Percentiles rank a stretch among this genome's conserved stretches.
Conservation (phyloP, 2,113 vertebrate species). For the Hypanus sabinus region DNA sequence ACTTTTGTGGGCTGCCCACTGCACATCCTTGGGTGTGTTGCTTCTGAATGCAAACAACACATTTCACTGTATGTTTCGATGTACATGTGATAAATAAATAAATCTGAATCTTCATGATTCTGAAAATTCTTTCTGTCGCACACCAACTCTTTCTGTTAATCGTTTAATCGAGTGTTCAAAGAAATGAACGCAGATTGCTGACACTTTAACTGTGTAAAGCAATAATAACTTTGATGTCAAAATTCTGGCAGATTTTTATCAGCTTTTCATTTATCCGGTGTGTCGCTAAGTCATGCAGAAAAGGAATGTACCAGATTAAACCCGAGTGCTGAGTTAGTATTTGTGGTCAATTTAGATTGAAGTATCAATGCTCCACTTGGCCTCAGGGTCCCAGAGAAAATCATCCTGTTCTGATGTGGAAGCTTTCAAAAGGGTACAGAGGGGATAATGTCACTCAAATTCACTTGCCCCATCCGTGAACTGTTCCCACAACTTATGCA, state of each 20-base stretch:
- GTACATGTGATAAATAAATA: too few relatives aligned
- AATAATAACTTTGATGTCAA: not conserved
- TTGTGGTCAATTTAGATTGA: not conserved
- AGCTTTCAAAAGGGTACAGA: too few relatives aligned
- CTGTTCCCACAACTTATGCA: too few relatives aligned
- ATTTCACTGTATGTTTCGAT: too few relatives aligned
- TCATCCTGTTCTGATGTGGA: not conserved
- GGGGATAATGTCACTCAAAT: too few relatives aligned
- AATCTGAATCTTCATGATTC: too few relatives aligned
- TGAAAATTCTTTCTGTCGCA: not conserved
- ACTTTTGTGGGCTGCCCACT: too few relatives aligned
- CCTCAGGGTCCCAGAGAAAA: not conserved
- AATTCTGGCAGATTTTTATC: not conserved
- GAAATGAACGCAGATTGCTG: not conserved
- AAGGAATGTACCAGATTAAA: not conserved
- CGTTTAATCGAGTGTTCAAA: not conserved
- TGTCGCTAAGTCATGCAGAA: not conserved
- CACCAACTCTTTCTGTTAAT: not conserved
- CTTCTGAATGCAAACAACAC: too few relatives aligned
- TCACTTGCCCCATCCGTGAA: too few relatives aligned
- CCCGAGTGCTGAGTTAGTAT: not conserved
- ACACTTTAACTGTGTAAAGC: not conserved
- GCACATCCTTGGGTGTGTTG: too few relatives aligned
- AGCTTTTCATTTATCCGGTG: not conserved
- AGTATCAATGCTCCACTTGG: not conserved